These are phyloP conservation scores for Syrmaticus mikado DNA, from an alignment of 2,113 vertebrate species.

Conservation along the genomic window DNA sequence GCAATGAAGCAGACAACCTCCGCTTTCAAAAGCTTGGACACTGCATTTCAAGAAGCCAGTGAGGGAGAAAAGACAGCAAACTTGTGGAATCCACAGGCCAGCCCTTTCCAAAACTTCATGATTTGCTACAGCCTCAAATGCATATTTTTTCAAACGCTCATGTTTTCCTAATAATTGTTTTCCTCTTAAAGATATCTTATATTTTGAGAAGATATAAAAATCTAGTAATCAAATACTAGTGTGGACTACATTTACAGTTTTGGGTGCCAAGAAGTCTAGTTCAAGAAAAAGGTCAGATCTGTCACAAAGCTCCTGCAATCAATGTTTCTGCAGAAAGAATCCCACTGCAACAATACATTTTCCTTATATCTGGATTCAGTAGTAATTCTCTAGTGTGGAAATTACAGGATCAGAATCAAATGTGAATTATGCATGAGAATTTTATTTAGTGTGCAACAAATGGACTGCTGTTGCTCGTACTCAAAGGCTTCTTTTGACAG, in stretches of 20 bases:
- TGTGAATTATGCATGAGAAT: neutral
- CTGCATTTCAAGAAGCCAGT: neutral
- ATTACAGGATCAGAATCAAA: neutral
- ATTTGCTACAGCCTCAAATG: neutral
- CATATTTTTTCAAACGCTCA: neutral
- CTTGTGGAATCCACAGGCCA: rapidly evolving
- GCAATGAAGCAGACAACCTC: neutral
- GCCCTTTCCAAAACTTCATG: neutral
- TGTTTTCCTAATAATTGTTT: neutral
- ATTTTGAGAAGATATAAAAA: neutral
- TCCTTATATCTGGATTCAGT: neutral
- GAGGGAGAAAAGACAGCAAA: neutral
- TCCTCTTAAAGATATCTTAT: neutral
- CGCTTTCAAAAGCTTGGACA: neutral
- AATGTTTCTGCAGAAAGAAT: neutral
- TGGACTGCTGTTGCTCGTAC: neutral
- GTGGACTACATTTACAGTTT: neutral
- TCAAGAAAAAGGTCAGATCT: neutral
- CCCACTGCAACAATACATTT: neutral
- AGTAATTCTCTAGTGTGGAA: neutral
- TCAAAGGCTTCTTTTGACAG: neutral
- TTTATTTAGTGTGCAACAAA: neutral
- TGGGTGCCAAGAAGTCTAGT: neutral
- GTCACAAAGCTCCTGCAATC: neutral
- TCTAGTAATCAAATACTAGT: neutral